Base-by-base conservation (phyloP, 2,797 vertebrate species). In the Kryptolebias ocellatus region DNA sequence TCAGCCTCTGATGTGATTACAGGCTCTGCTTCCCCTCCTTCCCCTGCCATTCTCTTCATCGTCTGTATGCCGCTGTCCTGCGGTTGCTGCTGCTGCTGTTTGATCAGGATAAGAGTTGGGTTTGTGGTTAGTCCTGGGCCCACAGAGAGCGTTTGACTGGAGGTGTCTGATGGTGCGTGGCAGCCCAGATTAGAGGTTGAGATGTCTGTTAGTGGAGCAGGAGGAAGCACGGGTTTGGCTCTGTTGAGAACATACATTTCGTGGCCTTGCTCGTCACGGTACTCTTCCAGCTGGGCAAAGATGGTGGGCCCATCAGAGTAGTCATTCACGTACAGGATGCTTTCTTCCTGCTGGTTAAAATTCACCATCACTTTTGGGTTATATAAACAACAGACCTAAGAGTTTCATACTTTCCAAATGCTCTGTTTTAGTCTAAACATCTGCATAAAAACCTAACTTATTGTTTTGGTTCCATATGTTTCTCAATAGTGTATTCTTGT, bases 191-290 rank as follows among this genome's bases (percentile, higher is more conserved):
- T 85, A 28, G 91, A 83, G 63, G 88, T 89, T 5, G 90, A 79
- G 73, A 59, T 86, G 39, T 72, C 89, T 50, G 64, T 89, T 61
- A 60, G 65, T 14, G 31, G 88, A 68, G 90, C 85, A 1, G 90
- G 89, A 12, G 68, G 87, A 71, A 84, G 53, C 64, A 96, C 92
- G 0, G 94, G 94, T 79, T 94, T 94, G 71, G 94, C 92, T 4
- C 95, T 92, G 87, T 96, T 95, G 14, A 96, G 95, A 50, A 97
- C 95, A 1, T 96, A 96, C 96, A 96, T 97, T 83, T 96, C 95
- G 1, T 96, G 95, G 52, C 96, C 96, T 0, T 92, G 90, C 75
- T 95, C 94, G 0, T 95, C 96, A 0, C 95, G 92, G 78, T 96
- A 95, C 79, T 97, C 96, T 70, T 96, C 96, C 34, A 97, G 90